These are phyloP conservation scores for Muscicapa comitata DNA, from an alignment of 2,797 vertebrate species.

Conservation along the genomic window DNA sequence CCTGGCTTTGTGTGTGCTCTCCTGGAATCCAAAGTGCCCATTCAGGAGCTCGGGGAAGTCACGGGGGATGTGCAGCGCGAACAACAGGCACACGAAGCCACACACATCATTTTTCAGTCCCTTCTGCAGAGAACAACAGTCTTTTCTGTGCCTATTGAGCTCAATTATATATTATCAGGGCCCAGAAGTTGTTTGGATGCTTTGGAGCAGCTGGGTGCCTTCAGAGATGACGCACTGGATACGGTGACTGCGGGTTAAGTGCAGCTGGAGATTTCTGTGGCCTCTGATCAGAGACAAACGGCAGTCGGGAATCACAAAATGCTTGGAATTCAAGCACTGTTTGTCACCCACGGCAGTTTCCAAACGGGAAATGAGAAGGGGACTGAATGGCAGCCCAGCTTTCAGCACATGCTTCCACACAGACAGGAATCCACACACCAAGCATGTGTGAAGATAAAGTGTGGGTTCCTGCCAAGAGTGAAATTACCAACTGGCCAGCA, in stretches of 20 bases:
- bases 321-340: not conserved
- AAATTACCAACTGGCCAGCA: not conserved
- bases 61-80: rapidly evolving
- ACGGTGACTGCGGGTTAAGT: conserved; percentile 24
- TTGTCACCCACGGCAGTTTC: not conserved
- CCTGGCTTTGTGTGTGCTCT: not conserved
- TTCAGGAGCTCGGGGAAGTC: not conserved
- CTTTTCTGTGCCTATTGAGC: not conserved
- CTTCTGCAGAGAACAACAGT: not conserved
- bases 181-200: conserved; percentile 21
- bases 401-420: not conserved
- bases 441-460: not conserved
- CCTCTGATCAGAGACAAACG: conserved; percentile 29
- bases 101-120: not conserved
- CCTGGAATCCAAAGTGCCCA: not conserved
- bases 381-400: not conserved
- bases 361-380: not conserved
- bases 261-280: conserved; percentile 34
- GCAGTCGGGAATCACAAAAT: conserved; percentile 11
- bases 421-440: not conserved
- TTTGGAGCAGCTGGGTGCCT: conserved; percentile 47
- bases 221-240: conserved; percentile 4
- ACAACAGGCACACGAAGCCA: not conserved
- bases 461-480: not conserved
- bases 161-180: conserved; percentile 26